Percentiles rank a stretch among this genome's conserved stretches.
Evolutionary conservation across 2,113 vertebrate species (phyloP).

Genomic region (Cheilinus undulatus): DNA sequence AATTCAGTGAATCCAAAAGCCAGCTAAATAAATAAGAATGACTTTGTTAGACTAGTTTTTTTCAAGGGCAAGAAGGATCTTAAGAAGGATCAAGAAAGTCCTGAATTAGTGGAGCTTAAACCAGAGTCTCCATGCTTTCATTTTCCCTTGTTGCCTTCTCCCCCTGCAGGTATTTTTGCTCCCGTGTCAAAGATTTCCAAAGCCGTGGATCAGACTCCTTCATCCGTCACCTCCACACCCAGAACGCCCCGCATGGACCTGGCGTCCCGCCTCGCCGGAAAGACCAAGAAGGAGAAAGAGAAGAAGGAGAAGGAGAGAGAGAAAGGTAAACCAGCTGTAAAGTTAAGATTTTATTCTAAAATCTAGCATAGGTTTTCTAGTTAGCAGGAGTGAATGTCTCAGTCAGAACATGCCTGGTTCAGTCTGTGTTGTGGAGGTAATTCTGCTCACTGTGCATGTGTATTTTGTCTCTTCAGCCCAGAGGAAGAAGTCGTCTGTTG

Average conservation of each 20-base stretch:
- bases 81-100: too few species aligned
- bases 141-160: background rate
- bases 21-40: too few species aligned
- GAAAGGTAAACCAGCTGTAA: slow-evolving; percentile 40
- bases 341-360: too few species aligned
- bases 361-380: too few species aligned
- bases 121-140: background rate
- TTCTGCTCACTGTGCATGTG: background rate
- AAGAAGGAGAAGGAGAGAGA: slow-evolving; percentile 80
- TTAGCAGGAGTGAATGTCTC: too few species aligned
- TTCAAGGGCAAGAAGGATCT: too few species aligned
- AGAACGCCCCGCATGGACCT: slow-evolving; percentile 90
- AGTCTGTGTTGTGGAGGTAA: too few species aligned
- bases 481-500: slow-evolving; percentile 87
- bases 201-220: slow-evolving; percentile 82
- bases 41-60: too few species aligned
- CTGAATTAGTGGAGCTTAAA: too few species aligned
- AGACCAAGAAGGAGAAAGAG: slow-evolving; percentile 90
- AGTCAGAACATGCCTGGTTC: too few species aligned
- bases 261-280: slow-evolving; percentile 87
- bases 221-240: slow-evolving; percentile 90
- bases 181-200: slow-evolving; percentile 93
- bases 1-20: too few species aligned
- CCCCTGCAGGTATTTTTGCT: slow-evolving; percentile 87
- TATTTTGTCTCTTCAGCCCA: slow-evolving; percentile 64